Evolutionary conservation across 1,140 invertebrate genomes (phyloP).

Genomic region (Diabrotica undecimpunctata): DNA sequence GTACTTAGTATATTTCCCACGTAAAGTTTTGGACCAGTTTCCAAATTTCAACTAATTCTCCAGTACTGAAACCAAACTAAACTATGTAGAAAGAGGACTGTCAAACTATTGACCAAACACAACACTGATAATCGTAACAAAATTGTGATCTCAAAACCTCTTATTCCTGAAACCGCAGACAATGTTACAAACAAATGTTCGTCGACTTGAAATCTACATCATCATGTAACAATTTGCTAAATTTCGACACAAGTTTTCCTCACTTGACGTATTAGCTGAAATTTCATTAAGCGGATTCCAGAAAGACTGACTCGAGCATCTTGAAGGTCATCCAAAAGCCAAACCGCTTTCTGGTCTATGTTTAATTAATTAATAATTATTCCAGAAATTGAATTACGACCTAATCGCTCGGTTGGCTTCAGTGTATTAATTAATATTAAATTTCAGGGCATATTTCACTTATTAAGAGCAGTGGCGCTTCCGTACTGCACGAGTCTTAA

Average conservation of each 20-base stretch:
- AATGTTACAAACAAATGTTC: background rate
- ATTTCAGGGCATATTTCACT: constrained; percentile 9
- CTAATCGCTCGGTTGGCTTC: constrained; percentile 8
- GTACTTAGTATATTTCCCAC: no score
- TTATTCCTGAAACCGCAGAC: background rate
- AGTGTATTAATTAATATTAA: constrained; percentile 10
- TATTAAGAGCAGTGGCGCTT: background rate
- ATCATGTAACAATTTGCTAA: background rate
- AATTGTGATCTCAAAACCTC: background rate
- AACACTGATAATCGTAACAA: background rate
- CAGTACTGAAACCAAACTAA: no score
- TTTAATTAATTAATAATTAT: constrained; percentile 15
- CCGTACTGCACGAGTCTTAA: no score
- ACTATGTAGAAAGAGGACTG: no score
- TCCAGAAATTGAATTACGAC: constrained; percentile 9
- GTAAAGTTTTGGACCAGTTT: no score
- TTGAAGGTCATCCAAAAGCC: constrained; percentile 14
- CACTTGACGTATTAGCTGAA: constrained; percentile 2
- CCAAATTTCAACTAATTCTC: no score
- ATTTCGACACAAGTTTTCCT: background rate
- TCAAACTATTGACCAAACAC: no score
- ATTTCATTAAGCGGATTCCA: constrained; percentile 14
- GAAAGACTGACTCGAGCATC: constrained; percentile 7
- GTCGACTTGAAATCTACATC: background rate
- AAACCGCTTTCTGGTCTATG: constrained; percentile 14